phyloP scores from a whole-genome alignment of 2,888 invertebrate genomes.

The Macrosiphum euphorbiae region DNA sequence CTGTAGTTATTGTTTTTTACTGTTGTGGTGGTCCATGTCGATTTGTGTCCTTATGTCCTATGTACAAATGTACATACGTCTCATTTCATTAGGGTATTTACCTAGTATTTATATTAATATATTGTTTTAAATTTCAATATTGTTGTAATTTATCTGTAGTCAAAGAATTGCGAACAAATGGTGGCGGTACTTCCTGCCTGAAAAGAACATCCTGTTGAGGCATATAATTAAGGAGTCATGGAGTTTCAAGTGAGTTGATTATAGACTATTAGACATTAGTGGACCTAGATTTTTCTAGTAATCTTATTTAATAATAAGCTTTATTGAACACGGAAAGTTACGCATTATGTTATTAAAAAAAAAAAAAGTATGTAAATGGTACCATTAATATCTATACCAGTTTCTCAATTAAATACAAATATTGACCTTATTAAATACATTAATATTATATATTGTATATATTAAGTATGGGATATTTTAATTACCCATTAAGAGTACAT shows the following conservation, averaged over 20 bases:
- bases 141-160: constrained; percentile 27
- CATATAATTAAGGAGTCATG: constrained; percentile 49
- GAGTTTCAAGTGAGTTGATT: constrained; percentile 55
- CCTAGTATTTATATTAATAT: background rate
- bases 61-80: background rate
- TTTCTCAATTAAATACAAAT: background rate
- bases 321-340: background rate
- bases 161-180: constrained; percentile 16
- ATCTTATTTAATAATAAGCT: background rate
- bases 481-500: background rate
- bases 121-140: background rate
- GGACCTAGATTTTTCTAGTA: background rate
- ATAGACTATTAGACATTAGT: constrained; percentile 18
- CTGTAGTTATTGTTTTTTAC: background rate
- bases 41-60: background rate
- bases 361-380: background rate
- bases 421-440: background rate
- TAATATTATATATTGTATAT: background rate
- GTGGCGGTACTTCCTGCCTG: constrained; percentile 16
- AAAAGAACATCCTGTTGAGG: constrained; percentile 39
- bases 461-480: background rate
- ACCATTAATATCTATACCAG: background rate
- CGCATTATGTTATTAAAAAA: background rate
- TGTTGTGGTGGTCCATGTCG: background rate
- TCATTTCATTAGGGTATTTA: background rate